Percentiles rank a stretch among this genome's conserved stretches.
phyloP scores from a whole-genome alignment of 2,113 vertebrate genomes.

The Cromileptes altivelis region DNA sequence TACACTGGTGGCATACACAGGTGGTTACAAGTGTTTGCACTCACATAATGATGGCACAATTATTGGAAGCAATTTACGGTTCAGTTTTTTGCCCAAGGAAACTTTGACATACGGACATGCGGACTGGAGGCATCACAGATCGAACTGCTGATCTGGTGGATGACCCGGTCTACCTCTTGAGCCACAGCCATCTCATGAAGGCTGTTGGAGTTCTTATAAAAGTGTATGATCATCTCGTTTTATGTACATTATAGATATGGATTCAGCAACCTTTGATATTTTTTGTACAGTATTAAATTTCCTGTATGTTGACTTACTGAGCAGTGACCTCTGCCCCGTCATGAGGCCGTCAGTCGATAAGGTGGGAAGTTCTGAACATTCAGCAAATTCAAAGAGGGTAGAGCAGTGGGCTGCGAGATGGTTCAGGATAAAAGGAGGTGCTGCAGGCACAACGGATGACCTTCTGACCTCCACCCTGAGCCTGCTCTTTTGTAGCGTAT shows the following conservation, averaged over 20 bases:
- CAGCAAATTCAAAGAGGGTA: conserved; percentile 49
- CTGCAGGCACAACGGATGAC: conserved; percentile 47
- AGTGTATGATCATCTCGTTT: neutral
- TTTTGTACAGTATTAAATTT: conserved; percentile 8
- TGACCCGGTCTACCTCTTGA: too few relatives aligned
- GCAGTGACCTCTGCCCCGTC: conserved; percentile 30
- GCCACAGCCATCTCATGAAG: too few relatives aligned
- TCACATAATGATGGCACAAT: too few relatives aligned
- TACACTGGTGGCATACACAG: too few relatives aligned
- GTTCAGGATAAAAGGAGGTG: conserved; percentile 57
- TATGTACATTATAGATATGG: neutral
- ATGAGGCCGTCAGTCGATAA: too few relatives aligned
- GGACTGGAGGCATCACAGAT: too few relatives aligned
- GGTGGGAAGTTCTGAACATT: conserved; percentile 25
- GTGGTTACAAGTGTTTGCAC: too few relatives aligned
- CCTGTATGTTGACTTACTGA: neutral
- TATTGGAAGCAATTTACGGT: too few relatives aligned
- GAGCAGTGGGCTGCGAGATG: conserved; percentile 1
- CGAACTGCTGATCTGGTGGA: too few relatives aligned
- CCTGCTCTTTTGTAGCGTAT: conserved; percentile 48
- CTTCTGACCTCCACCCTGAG: conserved; percentile 39
- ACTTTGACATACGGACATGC: too few relatives aligned
- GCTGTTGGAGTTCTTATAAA: neutral
- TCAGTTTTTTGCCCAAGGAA: too few relatives aligned
- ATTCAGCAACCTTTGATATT: neutral